phyloP scores from a whole-genome alignment of 2,113 vertebrate species.

The Telmatochromis sp. region DNA sequence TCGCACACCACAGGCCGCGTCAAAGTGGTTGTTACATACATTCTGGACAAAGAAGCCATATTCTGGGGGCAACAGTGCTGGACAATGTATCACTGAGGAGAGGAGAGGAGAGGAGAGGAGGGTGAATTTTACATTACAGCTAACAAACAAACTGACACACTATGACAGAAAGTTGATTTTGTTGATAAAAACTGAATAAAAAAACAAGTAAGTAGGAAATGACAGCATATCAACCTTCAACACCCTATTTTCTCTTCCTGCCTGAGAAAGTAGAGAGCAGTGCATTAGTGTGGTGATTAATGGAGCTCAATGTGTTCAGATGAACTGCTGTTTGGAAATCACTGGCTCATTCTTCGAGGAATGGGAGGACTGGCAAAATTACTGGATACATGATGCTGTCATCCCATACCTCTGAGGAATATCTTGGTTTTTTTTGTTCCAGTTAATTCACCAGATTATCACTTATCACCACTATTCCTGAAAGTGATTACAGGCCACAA shows the following conservation, averaged over 20 bases:
- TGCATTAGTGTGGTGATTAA: not conserved
- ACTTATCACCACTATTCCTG: not conserved
- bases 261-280: not conserved
- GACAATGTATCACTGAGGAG: slow-evolving; percentile 81
- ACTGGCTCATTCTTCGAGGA: not conserved
- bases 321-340: not conserved
- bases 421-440: not conserved
- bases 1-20: slow-evolving; percentile 89
- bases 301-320: not conserved
- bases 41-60: slow-evolving; percentile 94
- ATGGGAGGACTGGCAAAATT: not conserved
- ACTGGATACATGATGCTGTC: not conserved
- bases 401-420: not conserved
- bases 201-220: slow-evolving; percentile 4
- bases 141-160: not conserved
- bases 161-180: not conserved
- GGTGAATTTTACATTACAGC: not conserved
- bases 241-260: not conserved
- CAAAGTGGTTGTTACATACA: slow-evolving; percentile 89
- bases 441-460: not conserved
- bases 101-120: not conserved
- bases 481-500: not conserved
- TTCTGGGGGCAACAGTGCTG: slow-evolving; percentile 80
- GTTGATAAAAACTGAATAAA: not conserved
- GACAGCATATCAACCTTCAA: slow-evolving; percentile 2